phyloP scores from a whole-genome alignment of 53 echinoderm and acorn worm species.

The Luidia sarsii region DNA sequence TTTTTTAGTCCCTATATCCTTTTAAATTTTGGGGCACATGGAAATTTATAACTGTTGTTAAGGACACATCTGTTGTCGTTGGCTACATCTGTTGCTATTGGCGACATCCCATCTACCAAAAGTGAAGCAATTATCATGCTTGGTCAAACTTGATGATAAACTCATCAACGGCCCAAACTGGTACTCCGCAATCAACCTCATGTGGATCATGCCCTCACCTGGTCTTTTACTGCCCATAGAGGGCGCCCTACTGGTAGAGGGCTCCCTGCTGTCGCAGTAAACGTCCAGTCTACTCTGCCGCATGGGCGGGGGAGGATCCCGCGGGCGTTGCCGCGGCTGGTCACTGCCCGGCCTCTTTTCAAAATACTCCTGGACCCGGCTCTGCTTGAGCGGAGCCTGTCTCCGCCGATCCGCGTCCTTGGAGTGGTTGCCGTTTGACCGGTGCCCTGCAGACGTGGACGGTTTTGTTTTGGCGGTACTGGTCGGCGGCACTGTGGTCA shows the following conservation, averaged over 20 bases:
- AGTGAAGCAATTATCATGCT: too few species aligned
- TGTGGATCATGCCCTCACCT: too few species aligned
- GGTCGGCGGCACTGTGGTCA: slow-evolving; percentile 1
- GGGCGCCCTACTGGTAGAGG: slow-evolving; percentile 15
- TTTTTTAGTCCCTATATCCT: too few species aligned
- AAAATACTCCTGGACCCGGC: slow-evolving; percentile 20
- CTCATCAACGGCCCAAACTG: too few species aligned
- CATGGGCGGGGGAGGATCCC: not conserved
- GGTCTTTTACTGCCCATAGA: slow-evolving; percentile 27
- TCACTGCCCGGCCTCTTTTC: not conserved
- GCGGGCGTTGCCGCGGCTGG: slow-evolving; percentile 1
- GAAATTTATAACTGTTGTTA: too few species aligned
- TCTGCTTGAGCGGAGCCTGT: not conserved
- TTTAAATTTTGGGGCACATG: too few species aligned
- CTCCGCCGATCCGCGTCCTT: not conserved
- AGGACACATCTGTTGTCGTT: too few species aligned
- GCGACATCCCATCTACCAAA: too few species aligned
- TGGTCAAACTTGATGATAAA: too few species aligned
- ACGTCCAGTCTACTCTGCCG: slow-evolving; percentile 34
- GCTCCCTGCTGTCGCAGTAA: slow-evolving; percentile 24
- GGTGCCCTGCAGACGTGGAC: not conserved
- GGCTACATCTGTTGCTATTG: too few species aligned
- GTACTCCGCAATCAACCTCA: not conserved
- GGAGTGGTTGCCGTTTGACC: not conserved
- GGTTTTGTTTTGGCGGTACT: slow-evolving; percentile 32